These are phyloP conservation scores for Acanthurus leucopareius DNA, from an alignment of 2,797 vertebrate species.

Conservation along the genomic window DNA sequence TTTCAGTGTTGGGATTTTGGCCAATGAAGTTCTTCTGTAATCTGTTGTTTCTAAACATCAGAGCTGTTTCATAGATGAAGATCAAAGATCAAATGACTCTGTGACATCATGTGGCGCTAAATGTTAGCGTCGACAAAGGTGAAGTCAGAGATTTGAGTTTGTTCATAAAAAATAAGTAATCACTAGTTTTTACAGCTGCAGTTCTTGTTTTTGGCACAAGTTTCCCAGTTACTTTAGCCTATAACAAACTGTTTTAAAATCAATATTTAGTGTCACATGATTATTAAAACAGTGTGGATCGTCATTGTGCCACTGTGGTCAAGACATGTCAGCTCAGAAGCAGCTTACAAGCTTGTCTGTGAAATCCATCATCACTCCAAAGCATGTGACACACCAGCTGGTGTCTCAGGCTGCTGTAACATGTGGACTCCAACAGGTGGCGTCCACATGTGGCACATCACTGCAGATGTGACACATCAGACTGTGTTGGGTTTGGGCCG, in stretches of 20 bases:
- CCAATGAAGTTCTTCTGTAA: neutral
- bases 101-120: neutral
- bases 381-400: too few species aligned
- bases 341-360: neutral
- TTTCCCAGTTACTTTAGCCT: neutral
- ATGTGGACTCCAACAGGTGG: too few species aligned
- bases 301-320: neutral
- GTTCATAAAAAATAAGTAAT: too few species aligned
- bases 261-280: constrained; percentile 16
- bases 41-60: neutral
- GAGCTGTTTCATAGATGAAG: too few species aligned
- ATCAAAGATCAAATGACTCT: too few species aligned
- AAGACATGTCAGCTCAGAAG: neutral
- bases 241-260: constrained; percentile 37
- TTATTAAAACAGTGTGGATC: neutral
- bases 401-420: too few species aligned
- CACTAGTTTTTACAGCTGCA: neutral
- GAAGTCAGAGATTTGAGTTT: neutral
- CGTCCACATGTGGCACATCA: too few species aligned
- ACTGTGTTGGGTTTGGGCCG: too few species aligned
- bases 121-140: neutral
- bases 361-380: too few species aligned
- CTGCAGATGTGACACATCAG: too few species aligned
- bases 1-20: neutral
- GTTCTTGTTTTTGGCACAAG: neutral